Conservation (phyloP, 1,140 invertebrate genomes). For the Mercenaria mercenaria region DNA sequence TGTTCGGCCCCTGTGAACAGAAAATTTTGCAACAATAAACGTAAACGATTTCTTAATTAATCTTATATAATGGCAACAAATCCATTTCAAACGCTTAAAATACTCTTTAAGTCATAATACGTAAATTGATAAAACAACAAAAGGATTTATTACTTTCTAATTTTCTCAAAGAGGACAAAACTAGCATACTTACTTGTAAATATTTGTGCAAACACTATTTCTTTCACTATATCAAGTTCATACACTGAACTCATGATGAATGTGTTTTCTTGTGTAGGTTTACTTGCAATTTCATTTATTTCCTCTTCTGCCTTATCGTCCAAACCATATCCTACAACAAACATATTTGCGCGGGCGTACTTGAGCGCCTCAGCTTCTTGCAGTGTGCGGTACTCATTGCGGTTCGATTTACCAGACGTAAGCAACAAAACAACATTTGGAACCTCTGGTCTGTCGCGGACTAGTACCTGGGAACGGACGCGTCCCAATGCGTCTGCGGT, state of each 20-base stretch:
- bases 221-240: slow-evolving; percentile 70
- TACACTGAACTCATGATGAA: slow-evolving; percentile 32
- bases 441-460: slow-evolving; percentile 72
- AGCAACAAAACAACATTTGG: slow-evolving; percentile 74
- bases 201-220: slow-evolving; percentile 73
- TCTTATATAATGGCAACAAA: no score
- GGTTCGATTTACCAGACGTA: slow-evolving; percentile 70
- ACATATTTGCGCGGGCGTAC: slow-evolving; percentile 65
- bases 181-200: slow-evolving; percentile 72
- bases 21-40: neutral
- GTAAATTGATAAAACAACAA: no score
- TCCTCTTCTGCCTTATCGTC: slow-evolving; percentile 66
- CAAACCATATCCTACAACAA: slow-evolving; percentile 71
- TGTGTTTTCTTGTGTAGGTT: slow-evolving; percentile 71
- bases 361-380: slow-evolving; percentile 68
- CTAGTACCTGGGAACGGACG: slow-evolving; percentile 71
- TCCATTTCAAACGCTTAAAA: no score
- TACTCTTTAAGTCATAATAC: no score
- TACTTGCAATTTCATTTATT: slow-evolving; percentile 71
- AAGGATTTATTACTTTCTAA: neutral
- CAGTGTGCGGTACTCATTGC: slow-evolving; percentile 59
- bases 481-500: slow-evolving; percentile 76
- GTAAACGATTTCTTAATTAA: no score
- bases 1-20: slow-evolving; percentile 55
- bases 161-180: neutral